These are phyloP conservation scores for Cladorhizidae sp. DNA, from an alignment of 37 sponge, comb jelly and placozoan genomes.

Conservation along the genomic window DNA sequence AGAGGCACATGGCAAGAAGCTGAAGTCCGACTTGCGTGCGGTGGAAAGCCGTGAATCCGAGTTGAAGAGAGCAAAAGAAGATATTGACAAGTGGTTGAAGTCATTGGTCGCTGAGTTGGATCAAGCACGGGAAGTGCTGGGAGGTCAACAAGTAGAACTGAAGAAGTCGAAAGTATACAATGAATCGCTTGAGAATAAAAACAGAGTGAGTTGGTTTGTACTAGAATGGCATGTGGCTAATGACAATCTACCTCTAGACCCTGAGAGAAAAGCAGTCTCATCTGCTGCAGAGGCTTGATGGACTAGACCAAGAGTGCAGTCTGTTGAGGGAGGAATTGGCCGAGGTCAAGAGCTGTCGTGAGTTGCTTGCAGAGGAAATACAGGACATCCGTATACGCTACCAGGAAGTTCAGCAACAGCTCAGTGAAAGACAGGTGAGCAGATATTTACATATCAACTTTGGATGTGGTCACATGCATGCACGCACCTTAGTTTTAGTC, in stretches of 20 bases:
- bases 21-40: not conserved
- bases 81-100: conserved; percentile 21
- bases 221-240: not conserved
- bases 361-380: conserved; percentile 4
- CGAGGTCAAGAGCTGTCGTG: not conserved
- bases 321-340: conserved; percentile 23
- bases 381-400: conserved; percentile 26
- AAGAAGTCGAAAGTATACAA: conserved; percentile 16
- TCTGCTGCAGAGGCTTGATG: conserved; percentile 35
- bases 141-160: not conserved
- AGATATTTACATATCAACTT: too few species aligned
- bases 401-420: not conserved
- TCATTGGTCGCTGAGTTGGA: not conserved
- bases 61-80: not conserved
- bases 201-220: conserved; percentile 10
- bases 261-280: conserved; percentile 34
- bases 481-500: too few species aligned
- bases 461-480: too few species aligned
- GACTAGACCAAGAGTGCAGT: conserved; percentile 27
- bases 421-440: conserved; percentile 31
- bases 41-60: not conserved
- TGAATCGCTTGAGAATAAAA: conserved; percentile 26
- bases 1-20: not conserved
- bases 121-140: conserved; percentile 1
- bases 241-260: not conserved